A percentile compares a stretch with the other conserved stretches of the same genome.
Conservation (phyloP, 1,140 invertebrate genomes). For the Drosophila melanica region DNA sequence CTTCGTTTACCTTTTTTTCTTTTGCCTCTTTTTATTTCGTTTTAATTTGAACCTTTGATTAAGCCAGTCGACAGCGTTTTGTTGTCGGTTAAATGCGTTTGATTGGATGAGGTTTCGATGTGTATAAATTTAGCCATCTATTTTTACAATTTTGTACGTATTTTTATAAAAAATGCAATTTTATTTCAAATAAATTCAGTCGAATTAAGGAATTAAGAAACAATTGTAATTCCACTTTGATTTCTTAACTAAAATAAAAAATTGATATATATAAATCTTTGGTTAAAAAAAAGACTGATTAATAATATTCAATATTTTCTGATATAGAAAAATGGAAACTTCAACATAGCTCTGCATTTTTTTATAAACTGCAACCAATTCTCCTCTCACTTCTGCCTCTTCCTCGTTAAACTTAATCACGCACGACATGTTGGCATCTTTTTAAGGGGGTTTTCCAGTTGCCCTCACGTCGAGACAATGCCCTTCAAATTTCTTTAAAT, state of each 20-base stretch:
- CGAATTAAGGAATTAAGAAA: too few relatives aligned
- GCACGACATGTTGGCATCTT: neutral
- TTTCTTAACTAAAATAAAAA: too few relatives aligned
- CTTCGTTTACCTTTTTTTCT: neutral
- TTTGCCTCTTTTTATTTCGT: conserved; percentile 2
- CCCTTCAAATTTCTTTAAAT: conserved; percentile 48
- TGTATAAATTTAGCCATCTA: neutral
- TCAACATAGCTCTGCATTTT: neutral
- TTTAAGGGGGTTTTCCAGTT: neutral
- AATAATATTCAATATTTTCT: too few relatives aligned
- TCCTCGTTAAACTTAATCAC: neutral
- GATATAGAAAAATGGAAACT: too few relatives aligned
- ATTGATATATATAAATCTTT: too few relatives aligned
- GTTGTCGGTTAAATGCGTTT: neutral
- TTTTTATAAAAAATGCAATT: too few relatives aligned
- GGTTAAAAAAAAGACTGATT: too few relatives aligned
- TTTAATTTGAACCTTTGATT: conserved; percentile 65
- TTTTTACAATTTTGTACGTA: too few relatives aligned
- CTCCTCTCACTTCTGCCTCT: neutral
- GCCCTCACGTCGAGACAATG: conserved; percentile 2
- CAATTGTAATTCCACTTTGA: too few relatives aligned
- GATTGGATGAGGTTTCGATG: neutral
- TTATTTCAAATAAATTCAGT: too few relatives aligned
- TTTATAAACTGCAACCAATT: neutral
- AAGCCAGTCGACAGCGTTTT: conserved; percentile 12